Evolutionary conservation across 2,888 invertebrate species (phyloP).

Genomic region (Patella ulyssiponensis): DNA sequence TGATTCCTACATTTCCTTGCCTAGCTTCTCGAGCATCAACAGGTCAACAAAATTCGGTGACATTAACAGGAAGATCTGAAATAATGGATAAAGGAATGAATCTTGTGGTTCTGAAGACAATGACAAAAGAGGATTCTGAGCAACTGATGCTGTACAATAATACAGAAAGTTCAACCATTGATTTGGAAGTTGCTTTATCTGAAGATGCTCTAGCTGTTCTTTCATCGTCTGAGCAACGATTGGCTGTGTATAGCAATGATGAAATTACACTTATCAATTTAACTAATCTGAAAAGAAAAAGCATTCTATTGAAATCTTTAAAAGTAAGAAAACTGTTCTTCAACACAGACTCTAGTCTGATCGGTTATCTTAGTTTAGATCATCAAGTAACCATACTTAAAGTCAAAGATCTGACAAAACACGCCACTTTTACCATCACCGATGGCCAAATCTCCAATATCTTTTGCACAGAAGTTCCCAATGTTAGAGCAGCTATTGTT

Average conservation of each 20-base stretch:
- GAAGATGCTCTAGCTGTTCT: not conserved
- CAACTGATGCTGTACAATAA: not conserved
- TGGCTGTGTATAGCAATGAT: not conserved
- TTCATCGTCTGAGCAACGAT: not conserved
- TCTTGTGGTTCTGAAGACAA: not conserved
- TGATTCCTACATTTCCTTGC: conserved; percentile 57
- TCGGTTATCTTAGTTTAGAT: not conserved
- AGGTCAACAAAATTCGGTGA: not conserved
- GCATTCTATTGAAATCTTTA: not conserved
- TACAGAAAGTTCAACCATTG: not conserved
- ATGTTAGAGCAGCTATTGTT: not conserved
- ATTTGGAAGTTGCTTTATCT: not conserved
- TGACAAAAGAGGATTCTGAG: not conserved
- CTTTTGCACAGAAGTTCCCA: not conserved
- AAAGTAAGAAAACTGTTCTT: not conserved
- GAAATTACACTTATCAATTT: not conserved
- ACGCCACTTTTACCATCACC: not conserved
- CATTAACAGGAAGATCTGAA: not conserved
- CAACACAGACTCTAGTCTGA: not conserved
- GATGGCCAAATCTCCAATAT: not conserved
- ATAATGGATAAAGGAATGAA: not conserved
- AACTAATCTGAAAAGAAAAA: not conserved
- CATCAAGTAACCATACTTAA: not conserved
- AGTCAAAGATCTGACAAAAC: not conserved
- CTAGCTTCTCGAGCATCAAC: conserved; percentile 45